phyloP scores from a whole-genome alignment of 2,113 vertebrate genomes.

The Actenoides hombroni region DNA sequence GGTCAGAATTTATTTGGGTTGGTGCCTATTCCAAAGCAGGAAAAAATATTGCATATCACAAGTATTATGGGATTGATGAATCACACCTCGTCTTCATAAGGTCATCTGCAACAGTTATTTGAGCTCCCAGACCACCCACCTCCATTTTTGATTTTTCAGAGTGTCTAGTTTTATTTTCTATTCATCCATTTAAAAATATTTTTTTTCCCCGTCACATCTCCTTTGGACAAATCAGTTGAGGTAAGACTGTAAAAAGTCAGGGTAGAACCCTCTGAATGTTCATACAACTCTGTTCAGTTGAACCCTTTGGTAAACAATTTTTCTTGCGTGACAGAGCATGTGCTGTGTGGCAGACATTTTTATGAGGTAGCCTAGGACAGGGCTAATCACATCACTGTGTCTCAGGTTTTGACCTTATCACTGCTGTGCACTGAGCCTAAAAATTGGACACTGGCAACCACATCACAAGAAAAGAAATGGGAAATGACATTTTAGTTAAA shows the following conservation, averaged over 20 bases:
- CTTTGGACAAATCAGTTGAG: not conserved
- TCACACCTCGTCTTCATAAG: not conserved
- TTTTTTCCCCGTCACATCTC: rapidly evolving
- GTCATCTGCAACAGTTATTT: constrained; percentile 15
- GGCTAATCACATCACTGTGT: constrained; percentile 60
- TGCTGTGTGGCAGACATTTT: constrained; percentile 52
- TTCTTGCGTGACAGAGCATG: constrained; percentile 50
- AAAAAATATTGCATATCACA: constrained; percentile 3
- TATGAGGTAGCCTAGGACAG: constrained; percentile 56
- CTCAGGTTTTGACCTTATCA: constrained; percentile 68
- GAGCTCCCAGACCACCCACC: constrained; percentile 41
- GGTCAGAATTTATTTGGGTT: constrained; percentile 53
- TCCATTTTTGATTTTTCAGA: constrained; percentile 18
- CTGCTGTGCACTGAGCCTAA: constrained; percentile 70
- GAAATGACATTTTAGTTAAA: constrained; percentile 68
- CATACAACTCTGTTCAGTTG: not conserved
- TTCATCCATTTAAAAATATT: not conserved
- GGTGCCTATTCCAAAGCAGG: not conserved
- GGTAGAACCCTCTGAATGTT: not conserved
- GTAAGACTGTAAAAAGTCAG: not conserved
- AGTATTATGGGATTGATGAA: constrained; percentile 36
- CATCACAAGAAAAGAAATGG: constrained; percentile 52
- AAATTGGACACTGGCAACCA: constrained; percentile 61
- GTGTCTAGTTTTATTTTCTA: not conserved
- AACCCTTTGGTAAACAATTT: constrained; percentile 39